Evolutionary conservation across 1,140 invertebrate genomes (phyloP), one percentile per base, ranked within the genome.

Genomic region (Archivesica marissinica): DNA sequence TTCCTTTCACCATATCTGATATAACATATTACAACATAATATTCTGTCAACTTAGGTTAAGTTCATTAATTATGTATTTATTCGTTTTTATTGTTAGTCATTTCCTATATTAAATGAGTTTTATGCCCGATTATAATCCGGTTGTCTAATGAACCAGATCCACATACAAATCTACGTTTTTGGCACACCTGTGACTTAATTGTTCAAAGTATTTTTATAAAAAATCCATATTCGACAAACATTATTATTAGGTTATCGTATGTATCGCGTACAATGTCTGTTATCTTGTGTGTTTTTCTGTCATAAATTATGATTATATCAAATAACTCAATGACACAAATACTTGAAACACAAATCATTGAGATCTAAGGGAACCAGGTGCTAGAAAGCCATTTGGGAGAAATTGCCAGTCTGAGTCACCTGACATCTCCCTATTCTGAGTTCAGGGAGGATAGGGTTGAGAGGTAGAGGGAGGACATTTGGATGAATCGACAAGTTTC

Each of bases 71-170:
- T 59, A 59, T 59, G 54, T 17, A 59, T 52, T 4, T 64, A 64
- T 64, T 64, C 33, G 30, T 64, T 33, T 35, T 25, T 6, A 59
- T n/a, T 33, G 15, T 64, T 28, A 64, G 38, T 64, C 30, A 64
- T 64, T 64, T 13, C 38, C 38, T 64, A 64, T 25, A 64, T 64
- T n/a, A n/a, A n/a, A n/a, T n/a, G n/a, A n/a, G n/a, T n/a, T n/a
- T n/a, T n/a, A n/a, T n/a, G n/a, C 59, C 20, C 59, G n/a, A 35
- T 64, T 64, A 33, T 64, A 7, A 33, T 64, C 59, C 15, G 30
- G 38, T 64, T 64, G 59, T 35, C n/a, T 35, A 64, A 35, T 64
- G 59, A 64, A 64, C 28, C 15, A 35, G 33, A 15, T 35, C 59
- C 59, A 64, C 7, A 35, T 64, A 35, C 38, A 64, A 64, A 6